Evolutionary conservation across 2,888 invertebrate genomes (phyloP), one percentile per base, ranked within the genome.

Genomic region (Dorcus hopei): DNA sequence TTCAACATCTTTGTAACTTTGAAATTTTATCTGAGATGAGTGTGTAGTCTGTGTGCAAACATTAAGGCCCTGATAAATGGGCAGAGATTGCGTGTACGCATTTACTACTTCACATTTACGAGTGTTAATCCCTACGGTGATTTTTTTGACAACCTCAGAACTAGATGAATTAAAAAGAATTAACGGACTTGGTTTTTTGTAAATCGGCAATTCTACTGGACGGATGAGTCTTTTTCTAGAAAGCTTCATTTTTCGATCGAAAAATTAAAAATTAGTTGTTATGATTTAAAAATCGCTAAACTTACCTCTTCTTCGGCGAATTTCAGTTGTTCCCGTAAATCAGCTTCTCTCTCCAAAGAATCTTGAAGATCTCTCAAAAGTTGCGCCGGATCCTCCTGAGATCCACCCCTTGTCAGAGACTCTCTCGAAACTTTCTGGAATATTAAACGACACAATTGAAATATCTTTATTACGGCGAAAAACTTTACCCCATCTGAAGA

Each of bases 261-360:
- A 42, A 54, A 14, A n/a, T 52, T 38, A 38, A 16, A 45, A 45
- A 45, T 45, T 45, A 45, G 42, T 41, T 14, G 43, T 39, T 45
- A 45, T n/a, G 23, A n/a, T 53, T 14, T 39, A 33, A 19, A 14
- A 53, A n/a, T 54, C 9, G 2, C n/a, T 38, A 3, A 47, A 61
- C 58, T 69, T 80, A 90, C 91, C 87, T 97, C 96, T 79, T 95
- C 95, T 77, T 97, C 96, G 9, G 95, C 90, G 77, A 94, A 96
- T 64, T 89, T 87, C 9, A 97, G 80, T 76, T 97, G 97, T 76
- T 97, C 97, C 54, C 93, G 85, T 11, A 97, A 81, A 80, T 97
- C 97, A 1, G 93, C 93, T 78, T 97, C 97, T 26, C 97, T 82
- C 79, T 97, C 97, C 61, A 95, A 81, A 2, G 94, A 92, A 79